Percentiles rank a stretch among this genome's conserved stretches.
Evolutionary conservation across 2,888 invertebrate species (phyloP).

Genomic region (Chrysomela aeneicollis): DNA sequence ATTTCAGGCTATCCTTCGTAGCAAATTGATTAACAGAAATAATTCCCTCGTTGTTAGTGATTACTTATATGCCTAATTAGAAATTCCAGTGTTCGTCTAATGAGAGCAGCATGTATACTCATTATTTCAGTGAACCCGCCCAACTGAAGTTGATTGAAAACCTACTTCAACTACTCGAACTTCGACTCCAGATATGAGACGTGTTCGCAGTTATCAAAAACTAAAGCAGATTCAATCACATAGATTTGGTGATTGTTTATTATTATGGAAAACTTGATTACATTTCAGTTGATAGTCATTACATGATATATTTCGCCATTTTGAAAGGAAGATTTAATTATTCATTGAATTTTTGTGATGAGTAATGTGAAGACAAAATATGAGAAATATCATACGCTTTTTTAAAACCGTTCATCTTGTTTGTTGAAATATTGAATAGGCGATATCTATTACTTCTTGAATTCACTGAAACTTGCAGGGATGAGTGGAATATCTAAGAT

Average conservation of each 20-base stretch:
- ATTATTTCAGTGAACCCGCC: background rate
- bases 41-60: background rate
- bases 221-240: too few species aligned
- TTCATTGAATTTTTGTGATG: too few species aligned
- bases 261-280: too few species aligned
- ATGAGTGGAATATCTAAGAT: background rate
- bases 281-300: too few species aligned
- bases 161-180: constrained; percentile 8
- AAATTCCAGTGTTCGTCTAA: constrained; percentile 14
- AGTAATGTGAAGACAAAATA: too few species aligned
- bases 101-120: constrained; percentile 1
- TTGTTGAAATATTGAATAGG: too few species aligned
- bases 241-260: too few species aligned
- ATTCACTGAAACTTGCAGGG: background rate
- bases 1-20: background rate
- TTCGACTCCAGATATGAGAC: background rate
- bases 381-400: too few species aligned
- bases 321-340: too few species aligned
- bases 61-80: constrained; percentile 11
- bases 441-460: too few species aligned
- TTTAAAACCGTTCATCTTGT: too few species aligned
- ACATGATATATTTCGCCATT: too few species aligned
- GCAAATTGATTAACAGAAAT: background rate
- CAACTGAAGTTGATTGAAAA: constrained; percentile 30
- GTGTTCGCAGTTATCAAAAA: background rate